phyloP scores from a whole-genome alignment of 1,140 invertebrate genomes.

The Neodiprion lecontei region DNA sequence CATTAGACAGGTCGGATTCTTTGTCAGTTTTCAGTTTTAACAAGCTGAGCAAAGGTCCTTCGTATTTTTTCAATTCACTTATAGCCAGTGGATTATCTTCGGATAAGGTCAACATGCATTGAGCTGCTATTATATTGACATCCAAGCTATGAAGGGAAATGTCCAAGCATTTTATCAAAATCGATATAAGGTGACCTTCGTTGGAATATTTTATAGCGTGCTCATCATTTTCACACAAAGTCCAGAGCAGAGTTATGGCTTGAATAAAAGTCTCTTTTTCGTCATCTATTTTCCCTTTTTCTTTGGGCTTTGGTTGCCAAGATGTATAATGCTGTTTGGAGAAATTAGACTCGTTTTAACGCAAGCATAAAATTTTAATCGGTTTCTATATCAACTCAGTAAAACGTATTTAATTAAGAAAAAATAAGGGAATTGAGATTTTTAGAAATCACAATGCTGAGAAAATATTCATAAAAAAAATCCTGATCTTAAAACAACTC shows the following conservation, averaged over 20 bases:
- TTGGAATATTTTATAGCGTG: constrained; percentile 72
- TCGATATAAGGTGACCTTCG: constrained; percentile 67
- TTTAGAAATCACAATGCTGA: background rate
- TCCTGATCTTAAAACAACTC: too few relatives aligned
- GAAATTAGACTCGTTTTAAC: constrained; percentile 18
- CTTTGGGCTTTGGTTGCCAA: constrained; percentile 45
- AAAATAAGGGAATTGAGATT: background rate
- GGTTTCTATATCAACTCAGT: background rate
- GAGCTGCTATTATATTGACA: constrained; percentile 66
- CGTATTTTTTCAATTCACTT: constrained; percentile 58
- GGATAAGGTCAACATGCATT: constrained; percentile 71
- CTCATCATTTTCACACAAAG: constrained; percentile 72
- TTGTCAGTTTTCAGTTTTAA: constrained; percentile 46
- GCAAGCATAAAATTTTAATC: constrained; percentile 9
- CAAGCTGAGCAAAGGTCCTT: constrained; percentile 58
- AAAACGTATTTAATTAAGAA: background rate
- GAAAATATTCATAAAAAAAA: too few relatives aligned
- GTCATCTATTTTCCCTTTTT: constrained; percentile 61
- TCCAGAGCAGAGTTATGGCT: constrained; percentile 71
- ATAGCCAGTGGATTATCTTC: constrained; percentile 70
- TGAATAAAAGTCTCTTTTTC: constrained; percentile 73
- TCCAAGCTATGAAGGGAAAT: constrained; percentile 66
- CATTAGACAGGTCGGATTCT: constrained; percentile 52
- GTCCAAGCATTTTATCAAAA: constrained; percentile 71
- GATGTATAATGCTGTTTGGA: constrained; percentile 39